Conservation (phyloP, 2,113 vertebrate genomes). For the Synchiropus splendidus region DNA sequence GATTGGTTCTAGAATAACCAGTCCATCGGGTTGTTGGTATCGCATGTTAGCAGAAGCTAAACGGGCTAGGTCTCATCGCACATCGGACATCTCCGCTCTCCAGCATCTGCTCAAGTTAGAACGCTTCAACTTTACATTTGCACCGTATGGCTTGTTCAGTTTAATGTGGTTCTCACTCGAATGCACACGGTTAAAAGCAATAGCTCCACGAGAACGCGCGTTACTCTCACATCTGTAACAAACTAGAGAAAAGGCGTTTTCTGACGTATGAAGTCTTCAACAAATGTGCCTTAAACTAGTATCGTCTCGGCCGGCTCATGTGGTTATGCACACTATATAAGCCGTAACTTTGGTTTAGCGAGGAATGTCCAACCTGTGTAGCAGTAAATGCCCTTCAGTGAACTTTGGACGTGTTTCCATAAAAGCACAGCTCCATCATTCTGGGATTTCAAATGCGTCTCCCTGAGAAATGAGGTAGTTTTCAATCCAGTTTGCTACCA, state of each 20-base stretch:
- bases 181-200: background rate
- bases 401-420: conserved; percentile 3
- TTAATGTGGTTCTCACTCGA: background rate
- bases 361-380: background rate
- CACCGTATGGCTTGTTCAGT: no score
- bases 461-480: no score
- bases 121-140: conserved; percentile 2
- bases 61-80: conserved; percentile 32
- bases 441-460: no score
- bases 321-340: background rate
- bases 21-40: conserved; percentile 42
- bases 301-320: no score
- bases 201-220: background rate
- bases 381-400: background rate
- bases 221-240: no score
- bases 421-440: no score
- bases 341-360: background rate
- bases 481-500: no score
- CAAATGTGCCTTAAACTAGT: no score
- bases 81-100: conserved; percentile 25
- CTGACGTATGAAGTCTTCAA: no score
- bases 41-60: conserved; percentile 48
- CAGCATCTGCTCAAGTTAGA: conserved; percentile 11
- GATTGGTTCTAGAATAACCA: conserved; percentile 27
- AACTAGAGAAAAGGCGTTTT: background rate